Conservation (phyloP, 2,888 invertebrate genomes). For the Synanthedon formicaeformis region DNA sequence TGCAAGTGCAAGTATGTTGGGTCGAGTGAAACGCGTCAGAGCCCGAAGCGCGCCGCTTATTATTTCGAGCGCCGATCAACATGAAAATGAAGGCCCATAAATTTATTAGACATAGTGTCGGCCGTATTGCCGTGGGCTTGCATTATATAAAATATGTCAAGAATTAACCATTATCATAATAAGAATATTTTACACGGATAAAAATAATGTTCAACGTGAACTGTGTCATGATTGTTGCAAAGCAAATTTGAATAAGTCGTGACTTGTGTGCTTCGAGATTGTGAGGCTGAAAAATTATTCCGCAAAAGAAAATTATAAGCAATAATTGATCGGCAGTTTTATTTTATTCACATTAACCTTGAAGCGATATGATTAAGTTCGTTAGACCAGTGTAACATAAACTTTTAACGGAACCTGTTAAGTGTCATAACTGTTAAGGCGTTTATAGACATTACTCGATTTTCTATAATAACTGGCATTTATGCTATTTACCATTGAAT, state of each 20-base stretch:
- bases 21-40: constrained; percentile 40
- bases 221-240: constrained; percentile 14
- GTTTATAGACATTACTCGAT: no score
- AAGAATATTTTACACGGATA: constrained; percentile 46
- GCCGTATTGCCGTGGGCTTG: constrained; percentile 53
- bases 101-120: constrained; percentile 71
- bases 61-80: constrained; percentile 67
- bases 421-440: no score
- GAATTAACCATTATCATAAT: constrained; percentile 66
- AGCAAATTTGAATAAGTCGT: constrained; percentile 24
- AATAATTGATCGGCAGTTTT: not conserved
- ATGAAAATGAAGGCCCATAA: constrained; percentile 68
- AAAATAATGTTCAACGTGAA: constrained; percentile 35
- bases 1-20: constrained; percentile 6
- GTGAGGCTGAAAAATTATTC: not conserved
- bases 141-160: constrained; percentile 68
- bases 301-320: not conserved
- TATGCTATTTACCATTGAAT: no score
- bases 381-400: no score
- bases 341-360: not conserved
- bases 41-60: constrained; percentile 64
- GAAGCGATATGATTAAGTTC: no score
- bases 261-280: constrained; percentile 10
- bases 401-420: no score
- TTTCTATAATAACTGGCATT: no score